Evolutionary conservation across 2,888 invertebrate species (phyloP), one percentile per base, ranked within the genome.

Genomic region (Busseola fusca): DNA sequence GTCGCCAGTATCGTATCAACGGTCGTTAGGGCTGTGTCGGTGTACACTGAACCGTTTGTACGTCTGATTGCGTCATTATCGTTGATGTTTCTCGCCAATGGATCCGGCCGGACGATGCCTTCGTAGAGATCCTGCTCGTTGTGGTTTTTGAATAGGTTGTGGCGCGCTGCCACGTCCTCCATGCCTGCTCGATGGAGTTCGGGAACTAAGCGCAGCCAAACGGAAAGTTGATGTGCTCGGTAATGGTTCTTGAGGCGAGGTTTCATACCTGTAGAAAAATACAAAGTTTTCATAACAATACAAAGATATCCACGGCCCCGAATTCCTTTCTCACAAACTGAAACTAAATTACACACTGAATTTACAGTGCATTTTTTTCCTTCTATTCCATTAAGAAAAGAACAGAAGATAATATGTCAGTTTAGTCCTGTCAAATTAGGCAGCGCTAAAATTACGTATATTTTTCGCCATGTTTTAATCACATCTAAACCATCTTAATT

Each of bases 201-300:
- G 0, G 99, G 99, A 62, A 99, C 98, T 12, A 99, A 96, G 10
- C 99, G 97, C 14, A 99, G 94, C 99, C 99, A 99, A 59, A 99
- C 98, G 62, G 99, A 99, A 64, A 99, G 96, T 90, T 99, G 98
- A 93, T 99, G 99, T 2, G 99, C 98, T 64, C 99, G 97, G 94
- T 98, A 99, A 95, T 99, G 99, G 91, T 98, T 98, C 91, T 98
- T 98, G 94, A 98, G 97, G 76, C 98, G 97, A 0, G 99, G 98
- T 90, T 98, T 98, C 97, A 98, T 97, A 84, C 98, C 99, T 99
- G 96, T 1, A 93, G 92, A 87, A 86, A 93, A 81, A 90, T 87
- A 67, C 18, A 50, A 63, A 0, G 98, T 98, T 90, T 98, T 98
- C 96, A 98, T 97, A 84, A 98, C 99, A 99, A 96, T 1, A 93